Percentiles rank a stretch among this genome's conserved stretches.
These are phyloP conservation scores for Watsonalla binaria DNA, from an alignment of 2,888 invertebrate species.

Conservation along the genomic window DNA sequence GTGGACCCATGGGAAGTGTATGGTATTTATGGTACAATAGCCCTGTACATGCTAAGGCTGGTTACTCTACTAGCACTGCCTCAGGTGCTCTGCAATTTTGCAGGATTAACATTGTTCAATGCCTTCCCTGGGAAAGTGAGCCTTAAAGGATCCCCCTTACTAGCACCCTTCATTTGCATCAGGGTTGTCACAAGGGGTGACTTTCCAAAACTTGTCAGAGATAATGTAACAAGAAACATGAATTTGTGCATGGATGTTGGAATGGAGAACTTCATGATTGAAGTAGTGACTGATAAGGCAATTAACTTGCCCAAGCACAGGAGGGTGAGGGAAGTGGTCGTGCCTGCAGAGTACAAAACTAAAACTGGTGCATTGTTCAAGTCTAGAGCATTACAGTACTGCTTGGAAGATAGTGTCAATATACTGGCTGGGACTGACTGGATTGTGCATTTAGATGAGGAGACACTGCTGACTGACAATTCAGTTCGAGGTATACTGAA, in stretches of 20 bases:
- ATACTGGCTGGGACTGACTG: conserved; percentile 92
- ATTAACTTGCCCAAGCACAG: conserved; percentile 87
- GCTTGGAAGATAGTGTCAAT: conserved; percentile 94
- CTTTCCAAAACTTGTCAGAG: conserved; percentile 92
- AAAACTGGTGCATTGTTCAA: conserved; percentile 96
- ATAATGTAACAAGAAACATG: conserved; percentile 92
- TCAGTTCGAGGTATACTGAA: conserved; percentile 94
- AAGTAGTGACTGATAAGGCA: conserved; percentile 96
- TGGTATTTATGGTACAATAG: conserved; percentile 85
- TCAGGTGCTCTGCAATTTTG: conserved; percentile 92
- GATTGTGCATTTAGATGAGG: conserved; percentile 99
- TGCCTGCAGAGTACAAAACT: conserved; percentile 91
- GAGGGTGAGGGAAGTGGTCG: conserved; percentile 91
- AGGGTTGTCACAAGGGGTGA: conserved; percentile 96
- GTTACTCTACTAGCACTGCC: conserved; percentile 92
- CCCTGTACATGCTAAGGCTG: conserved; percentile 87
- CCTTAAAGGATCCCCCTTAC: conserved; percentile 91
- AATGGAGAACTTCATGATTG: conserved; percentile 96
- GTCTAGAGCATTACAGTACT: conserved; percentile 96
- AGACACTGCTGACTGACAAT: conserved; percentile 95
- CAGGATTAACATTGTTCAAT: conserved; percentile 93
- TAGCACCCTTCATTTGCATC: conserved; percentile 96
- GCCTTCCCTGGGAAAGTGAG: conserved; percentile 95
- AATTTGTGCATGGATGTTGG: conserved; percentile 93
- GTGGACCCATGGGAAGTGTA: conserved; percentile 91